These are phyloP conservation scores for Trichopoda pennipes DNA, from an alignment of 2,888 invertebrate genomes.

Conservation along the genomic window DNA sequence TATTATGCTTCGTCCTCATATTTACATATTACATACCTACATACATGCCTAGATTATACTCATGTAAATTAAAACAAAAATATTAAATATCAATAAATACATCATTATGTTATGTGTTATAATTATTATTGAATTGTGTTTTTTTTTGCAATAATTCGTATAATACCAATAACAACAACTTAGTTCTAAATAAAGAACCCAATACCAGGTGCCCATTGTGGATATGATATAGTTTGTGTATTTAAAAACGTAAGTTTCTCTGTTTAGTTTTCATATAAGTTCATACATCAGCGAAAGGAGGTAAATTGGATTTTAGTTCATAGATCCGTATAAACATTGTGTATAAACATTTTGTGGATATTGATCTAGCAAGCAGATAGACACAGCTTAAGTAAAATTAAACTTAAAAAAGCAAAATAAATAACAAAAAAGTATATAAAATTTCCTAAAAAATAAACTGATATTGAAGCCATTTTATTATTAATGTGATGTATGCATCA, in stretches of 20 bases:
- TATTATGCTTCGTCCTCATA: constrained; percentile 4
- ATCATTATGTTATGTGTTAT: constrained; percentile 24
- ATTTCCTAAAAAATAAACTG: too few species aligned
- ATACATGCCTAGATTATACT: constrained; percentile 2
- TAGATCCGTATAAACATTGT: too few species aligned
- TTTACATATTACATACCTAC: constrained; percentile 13
- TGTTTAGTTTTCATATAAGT: neutral
- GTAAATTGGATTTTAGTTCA: too few species aligned
- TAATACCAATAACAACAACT: constrained; percentile 16
- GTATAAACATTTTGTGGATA: too few species aligned
- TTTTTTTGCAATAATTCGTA: constrained; percentile 13
- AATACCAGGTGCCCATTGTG: constrained; percentile 3
- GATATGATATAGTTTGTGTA: constrained; percentile 8
- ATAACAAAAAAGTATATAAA: too few species aligned
- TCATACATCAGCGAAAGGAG: neutral
- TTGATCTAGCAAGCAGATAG: too few species aligned
- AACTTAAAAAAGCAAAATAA: too few species aligned
- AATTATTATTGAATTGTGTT: constrained; percentile 20
- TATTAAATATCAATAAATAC: constrained; percentile 35
- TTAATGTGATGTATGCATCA: too few species aligned
- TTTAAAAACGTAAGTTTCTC: constrained; percentile 20
- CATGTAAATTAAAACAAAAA: constrained; percentile 11
- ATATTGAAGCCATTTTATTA: too few species aligned
- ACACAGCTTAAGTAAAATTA: too few species aligned
- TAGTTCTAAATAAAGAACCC: neutral